Conservation (phyloP, 2,888 invertebrate genomes). For the Isotomurus palustris region DNA sequence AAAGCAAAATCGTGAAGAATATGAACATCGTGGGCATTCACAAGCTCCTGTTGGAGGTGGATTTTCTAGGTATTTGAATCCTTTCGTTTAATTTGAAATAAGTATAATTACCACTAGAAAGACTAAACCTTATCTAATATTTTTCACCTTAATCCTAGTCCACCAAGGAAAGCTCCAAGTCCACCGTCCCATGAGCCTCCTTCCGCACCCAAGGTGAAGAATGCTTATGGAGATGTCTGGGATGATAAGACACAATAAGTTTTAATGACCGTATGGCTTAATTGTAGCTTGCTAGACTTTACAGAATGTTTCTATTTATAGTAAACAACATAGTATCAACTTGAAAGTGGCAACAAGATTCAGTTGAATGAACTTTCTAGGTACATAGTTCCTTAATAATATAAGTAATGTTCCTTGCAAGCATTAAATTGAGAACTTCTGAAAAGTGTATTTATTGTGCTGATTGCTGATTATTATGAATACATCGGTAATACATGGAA, state of each 20-base stretch:
- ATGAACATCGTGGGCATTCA: slow-evolving; percentile 48
- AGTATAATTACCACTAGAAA: not conserved
- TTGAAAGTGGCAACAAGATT: too few relatives aligned
- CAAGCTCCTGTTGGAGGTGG: not conserved
- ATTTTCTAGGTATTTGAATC: not conserved
- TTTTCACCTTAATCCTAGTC: not conserved
- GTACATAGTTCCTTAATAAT: too few relatives aligned
- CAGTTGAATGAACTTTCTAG: too few relatives aligned
- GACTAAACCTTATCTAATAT: not conserved
- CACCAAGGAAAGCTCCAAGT: not conserved
- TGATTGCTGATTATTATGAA: too few relatives aligned
- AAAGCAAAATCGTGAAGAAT: slow-evolving; percentile 64
- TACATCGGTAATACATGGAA: too few relatives aligned
- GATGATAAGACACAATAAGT: slow-evolving; percentile 32
- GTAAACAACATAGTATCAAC: too few relatives aligned
- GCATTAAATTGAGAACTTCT: too few relatives aligned
- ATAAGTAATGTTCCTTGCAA: too few relatives aligned
- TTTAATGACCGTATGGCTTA: too few relatives aligned
- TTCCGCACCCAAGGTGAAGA: slow-evolving; percentile 16
- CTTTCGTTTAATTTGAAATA: not conserved
- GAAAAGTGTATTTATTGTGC: too few relatives aligned
- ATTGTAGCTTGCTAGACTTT: too few relatives aligned
- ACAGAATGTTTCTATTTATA: too few relatives aligned
- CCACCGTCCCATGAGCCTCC: not conserved
- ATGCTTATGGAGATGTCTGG: slow-evolving; percentile 44